These are phyloP conservation scores for Rhinatrema bivittatum DNA, from an alignment of 2,797 vertebrate genomes.

Conservation along the genomic window DNA sequence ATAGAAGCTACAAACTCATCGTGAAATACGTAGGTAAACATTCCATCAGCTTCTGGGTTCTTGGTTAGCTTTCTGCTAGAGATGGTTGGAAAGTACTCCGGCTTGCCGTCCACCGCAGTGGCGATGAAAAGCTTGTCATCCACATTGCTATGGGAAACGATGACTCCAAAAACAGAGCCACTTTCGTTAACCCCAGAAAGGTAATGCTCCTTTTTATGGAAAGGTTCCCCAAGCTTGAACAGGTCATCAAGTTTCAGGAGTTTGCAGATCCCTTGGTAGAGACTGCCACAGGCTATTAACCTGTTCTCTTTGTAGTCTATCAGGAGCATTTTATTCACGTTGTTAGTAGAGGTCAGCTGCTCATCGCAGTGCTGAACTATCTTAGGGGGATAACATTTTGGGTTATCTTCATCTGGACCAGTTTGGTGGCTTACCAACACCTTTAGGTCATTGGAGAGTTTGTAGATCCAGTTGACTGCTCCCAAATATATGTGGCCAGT, in stretches of 20 bases:
- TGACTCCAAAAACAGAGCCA: constrained; percentile 93
- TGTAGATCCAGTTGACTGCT: constrained; percentile 94
- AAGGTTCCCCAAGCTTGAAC: constrained; percentile 94
- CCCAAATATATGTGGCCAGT: constrained; percentile 93
- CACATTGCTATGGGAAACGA: constrained; percentile 86
- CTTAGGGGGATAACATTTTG: constrained; percentile 93
- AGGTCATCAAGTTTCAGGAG: constrained; percentile 92
- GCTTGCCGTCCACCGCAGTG: constrained; percentile 92
- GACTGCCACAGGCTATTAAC: constrained; percentile 89
- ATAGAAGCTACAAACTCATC: constrained; percentile 97
- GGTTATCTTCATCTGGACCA: constrained; percentile 92
- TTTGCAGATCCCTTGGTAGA: constrained; percentile 97
- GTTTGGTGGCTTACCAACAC: constrained; percentile 87
- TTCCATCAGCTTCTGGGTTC: constrained; percentile 92
- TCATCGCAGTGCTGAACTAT: constrained; percentile 95
- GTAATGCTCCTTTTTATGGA: constrained; percentile 97
- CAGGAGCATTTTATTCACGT: constrained; percentile 96
- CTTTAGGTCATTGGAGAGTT: constrained; percentile 81
- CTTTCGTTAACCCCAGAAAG: constrained; percentile 95
- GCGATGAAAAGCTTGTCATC: constrained; percentile 93
- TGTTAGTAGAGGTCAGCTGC: constrained; percentile 82
- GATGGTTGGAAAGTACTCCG: constrained; percentile 96
- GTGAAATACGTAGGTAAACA: constrained; percentile 97
- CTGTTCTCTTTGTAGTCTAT: constrained; percentile 95
- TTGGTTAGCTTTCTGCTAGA: constrained; percentile 91